phyloP scores from a whole-genome alignment of 1,140 invertebrate genomes.

The Caenorhabditis brenneri region DNA sequence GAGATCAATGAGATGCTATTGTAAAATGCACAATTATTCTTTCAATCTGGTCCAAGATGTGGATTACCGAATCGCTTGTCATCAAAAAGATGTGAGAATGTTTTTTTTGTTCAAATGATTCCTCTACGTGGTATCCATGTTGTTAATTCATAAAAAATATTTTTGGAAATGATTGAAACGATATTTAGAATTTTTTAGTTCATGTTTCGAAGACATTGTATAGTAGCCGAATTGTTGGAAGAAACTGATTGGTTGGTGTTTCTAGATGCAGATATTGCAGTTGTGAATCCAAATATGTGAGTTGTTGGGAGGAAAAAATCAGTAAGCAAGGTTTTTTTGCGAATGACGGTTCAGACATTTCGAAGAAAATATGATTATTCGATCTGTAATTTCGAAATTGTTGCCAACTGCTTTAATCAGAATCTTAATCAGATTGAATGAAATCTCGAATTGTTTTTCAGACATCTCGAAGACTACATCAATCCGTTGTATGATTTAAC shows the following conservation, averaged over 20 bases:
- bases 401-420: too few relatives aligned
- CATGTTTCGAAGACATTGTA: conserved; percentile 54
- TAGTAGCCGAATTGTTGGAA: conserved; percentile 44
- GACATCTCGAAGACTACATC: conserved; percentile 51
- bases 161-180: too few relatives aligned
- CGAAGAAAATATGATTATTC: too few relatives aligned
- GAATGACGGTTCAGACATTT: too few relatives aligned
- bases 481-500: conserved; percentile 43
- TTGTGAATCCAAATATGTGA: conserved; percentile 51
- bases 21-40: not conserved
- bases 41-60: not conserved
- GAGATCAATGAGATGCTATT: conserved; percentile 10
- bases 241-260: conserved; percentile 49
- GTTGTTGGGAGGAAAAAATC: not conserved
- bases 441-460: not conserved
- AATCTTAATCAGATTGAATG: too few relatives aligned
- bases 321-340: too few relatives aligned
- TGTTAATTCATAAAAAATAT: too few relatives aligned
- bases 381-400: too few relatives aligned
- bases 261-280: conserved; percentile 54
- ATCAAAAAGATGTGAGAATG: conserved; percentile 40
- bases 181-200: conserved; percentile 8
- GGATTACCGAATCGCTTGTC: not conserved
- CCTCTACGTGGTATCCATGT: too few relatives aligned
- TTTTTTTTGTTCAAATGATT: too few relatives aligned